These are phyloP conservation scores for Luehdorfia chinensis DNA, from an alignment of 1,140 invertebrate genomes.

Conservation along the genomic window DNA sequence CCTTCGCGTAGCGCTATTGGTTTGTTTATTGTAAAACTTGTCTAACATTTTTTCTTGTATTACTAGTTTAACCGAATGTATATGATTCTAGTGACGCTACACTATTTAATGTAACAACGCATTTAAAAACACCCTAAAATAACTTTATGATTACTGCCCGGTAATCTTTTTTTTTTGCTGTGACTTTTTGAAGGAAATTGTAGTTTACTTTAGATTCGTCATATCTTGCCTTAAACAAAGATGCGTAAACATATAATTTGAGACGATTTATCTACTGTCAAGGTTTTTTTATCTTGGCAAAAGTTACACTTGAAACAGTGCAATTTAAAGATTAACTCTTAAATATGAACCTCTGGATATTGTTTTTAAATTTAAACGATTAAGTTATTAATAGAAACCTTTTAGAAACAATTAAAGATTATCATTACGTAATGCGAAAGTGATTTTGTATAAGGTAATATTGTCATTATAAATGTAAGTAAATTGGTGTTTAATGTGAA, in stretches of 20 bases:
- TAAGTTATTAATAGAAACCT: neutral
- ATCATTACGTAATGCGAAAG: too few relatives aligned
- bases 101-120: too few relatives aligned
- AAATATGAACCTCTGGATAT: neutral
- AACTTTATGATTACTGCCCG: neutral
- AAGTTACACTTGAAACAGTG: neutral
- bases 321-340: slow-evolving; percentile 4
- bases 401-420: too few relatives aligned
- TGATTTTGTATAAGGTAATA: too few relatives aligned
- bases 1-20: too few relatives aligned
- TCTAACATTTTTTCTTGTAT: too few relatives aligned
- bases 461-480: too few relatives aligned
- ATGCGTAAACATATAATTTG: slow-evolving; percentile 16
- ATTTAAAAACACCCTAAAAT: neutral
- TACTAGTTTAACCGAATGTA: too few relatives aligned
- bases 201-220: slow-evolving; percentile 10
- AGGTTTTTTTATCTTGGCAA: slow-evolving; percentile 7
- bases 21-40: too few relatives aligned
- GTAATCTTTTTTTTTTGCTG: slow-evolving; percentile 8
- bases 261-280: slow-evolving; percentile 11
- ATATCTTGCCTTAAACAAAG: slow-evolving; percentile 14
- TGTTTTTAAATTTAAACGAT: neutral
- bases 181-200: slow-evolving; percentile 11
- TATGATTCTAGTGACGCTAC: too few relatives aligned
- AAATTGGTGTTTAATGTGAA: too few relatives aligned